Conservation (phyloP, 2,797 vertebrate genomes). For the Pogoniulus pusillus region DNA sequence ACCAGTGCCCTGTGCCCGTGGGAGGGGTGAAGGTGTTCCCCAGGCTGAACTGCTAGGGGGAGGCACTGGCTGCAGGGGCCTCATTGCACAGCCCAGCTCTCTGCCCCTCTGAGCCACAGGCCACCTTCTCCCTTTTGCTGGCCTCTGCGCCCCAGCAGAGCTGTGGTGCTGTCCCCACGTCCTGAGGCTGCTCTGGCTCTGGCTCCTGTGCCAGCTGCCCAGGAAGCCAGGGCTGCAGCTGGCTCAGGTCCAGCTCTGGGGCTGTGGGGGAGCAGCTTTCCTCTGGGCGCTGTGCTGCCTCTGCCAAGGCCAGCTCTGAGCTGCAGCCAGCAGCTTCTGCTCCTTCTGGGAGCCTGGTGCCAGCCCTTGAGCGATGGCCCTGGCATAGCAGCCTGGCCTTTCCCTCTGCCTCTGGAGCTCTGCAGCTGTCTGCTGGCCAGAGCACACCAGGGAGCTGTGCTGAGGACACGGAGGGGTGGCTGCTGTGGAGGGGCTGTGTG, state of each 20-base stretch:
- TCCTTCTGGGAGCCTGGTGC: accelerated
- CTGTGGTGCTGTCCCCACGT: too few relatives aligned
- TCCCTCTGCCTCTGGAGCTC: not conserved
- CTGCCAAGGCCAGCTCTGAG: not conserved
- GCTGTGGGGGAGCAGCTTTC: not conserved
- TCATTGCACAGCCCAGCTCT: not conserved
- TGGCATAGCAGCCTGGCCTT: not conserved
- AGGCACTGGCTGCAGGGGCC: not conserved
- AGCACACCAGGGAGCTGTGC: accelerated
- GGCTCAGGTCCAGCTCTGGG: not conserved
- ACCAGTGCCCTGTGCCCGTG: not conserved
- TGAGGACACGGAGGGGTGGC: not conserved
- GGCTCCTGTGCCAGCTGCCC: too few relatives aligned
- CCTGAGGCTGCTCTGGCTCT: too few relatives aligned
- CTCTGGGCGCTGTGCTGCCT: accelerated
- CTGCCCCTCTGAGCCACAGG: not conserved
- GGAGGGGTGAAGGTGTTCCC: not conserved
- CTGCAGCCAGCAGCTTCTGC: not conserved
- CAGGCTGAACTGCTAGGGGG: not conserved
- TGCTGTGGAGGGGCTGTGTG: accelerated
- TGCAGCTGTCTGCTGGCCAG: accelerated
- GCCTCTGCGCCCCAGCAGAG: too few relatives aligned
- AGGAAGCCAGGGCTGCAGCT: accelerated
- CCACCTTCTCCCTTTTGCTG: not conserved
- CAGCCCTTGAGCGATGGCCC: too few relatives aligned